Evolutionary conservation across 2,113 vertebrate genomes (phyloP), one percentile per base, ranked within the genome.

Genomic region (Scomber japonicus): DNA sequence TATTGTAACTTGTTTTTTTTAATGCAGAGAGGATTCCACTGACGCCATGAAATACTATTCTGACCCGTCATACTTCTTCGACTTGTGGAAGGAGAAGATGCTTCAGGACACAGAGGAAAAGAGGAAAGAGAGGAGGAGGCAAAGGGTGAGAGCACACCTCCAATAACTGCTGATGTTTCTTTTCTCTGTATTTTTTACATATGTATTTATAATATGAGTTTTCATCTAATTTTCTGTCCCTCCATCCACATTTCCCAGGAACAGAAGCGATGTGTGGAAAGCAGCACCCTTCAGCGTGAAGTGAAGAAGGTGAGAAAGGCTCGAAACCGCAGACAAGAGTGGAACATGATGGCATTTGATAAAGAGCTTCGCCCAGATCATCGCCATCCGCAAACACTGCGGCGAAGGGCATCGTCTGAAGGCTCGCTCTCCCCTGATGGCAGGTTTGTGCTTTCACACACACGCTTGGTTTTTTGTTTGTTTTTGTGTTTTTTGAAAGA

Each of bases 41-140:
- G 97, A 99, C 5, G 97, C 96, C 8, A 94, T 99, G 91, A 97
- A 96, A 71, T 98, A 98, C 91, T 99, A 99, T 89, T 98, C 97
- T 0, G 97, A 99, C 93, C 97, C 98, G 5, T 98, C 97, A 0
- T 99, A 99, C 93, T 99, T 99, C 93, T 99, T 99, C 90, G 96
- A 98, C 89, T 94, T 99, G 81, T 99, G 98, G 98, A 99, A 97
- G 92, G 97, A 99, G 91, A 99, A 97, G 93, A 99, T 99, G 97
- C 94, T 99, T 51, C 97, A 97, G 88, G 98, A 98, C 94, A 99
- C 97, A 1, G 98, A 99, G 91, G 96, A 99, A 50, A 99, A 98
- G 85, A 95, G 97, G 75, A 99, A 97, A 91, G 98, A 98, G 84
- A 92, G 87, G 61, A 77, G 92, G 56, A 92, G 88, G 62, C 93